phyloP scores from a whole-genome alignment of 2,888 invertebrate genomes.

The Limnephilus marmoratus region DNA sequence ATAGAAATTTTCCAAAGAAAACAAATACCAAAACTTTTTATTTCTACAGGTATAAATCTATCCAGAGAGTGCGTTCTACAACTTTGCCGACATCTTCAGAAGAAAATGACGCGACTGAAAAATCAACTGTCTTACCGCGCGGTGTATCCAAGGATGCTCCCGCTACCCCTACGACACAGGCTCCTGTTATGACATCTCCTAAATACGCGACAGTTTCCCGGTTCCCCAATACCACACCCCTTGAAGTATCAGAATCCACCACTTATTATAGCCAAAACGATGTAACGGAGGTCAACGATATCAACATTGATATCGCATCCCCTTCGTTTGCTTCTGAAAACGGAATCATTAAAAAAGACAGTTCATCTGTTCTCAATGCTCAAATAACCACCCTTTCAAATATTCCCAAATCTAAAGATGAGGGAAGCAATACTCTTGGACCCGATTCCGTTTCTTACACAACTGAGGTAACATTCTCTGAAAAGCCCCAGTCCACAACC shows the following conservation, averaged over 20 bases:
- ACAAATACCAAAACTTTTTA: not conserved
- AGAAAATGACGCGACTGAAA: conserved; percentile 38
- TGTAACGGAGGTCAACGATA: conserved; percentile 59
- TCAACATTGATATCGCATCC: conserved; percentile 62
- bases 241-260: conserved; percentile 55
- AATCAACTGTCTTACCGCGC: conserved; percentile 15
- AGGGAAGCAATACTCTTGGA: conserved; percentile 68
- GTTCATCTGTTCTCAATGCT: conserved; percentile 60
- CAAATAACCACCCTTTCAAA: conserved; percentile 63
- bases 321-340: conserved; percentile 64
- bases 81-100: conserved; percentile 52
- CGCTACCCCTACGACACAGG: conserved; percentile 47
- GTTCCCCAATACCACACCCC: conserved; percentile 47
- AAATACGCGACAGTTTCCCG: conserved; percentile 57
- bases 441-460: conserved; percentile 69
- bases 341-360: conserved; percentile 61
- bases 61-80: conserved; percentile 64
- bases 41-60: conserved; percentile 64
- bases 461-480: conserved; percentile 64
- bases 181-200: conserved; percentile 48
- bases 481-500: conserved; percentile 62
- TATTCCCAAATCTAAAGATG: conserved; percentile 65
- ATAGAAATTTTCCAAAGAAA: not conserved
- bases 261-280: conserved; percentile 56
- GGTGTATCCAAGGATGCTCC: conserved; percentile 57